Evolutionary conservation across 2,888 invertebrate species (phyloP), one percentile per base, ranked within the genome.

Genomic region (Nomada flava): DNA sequence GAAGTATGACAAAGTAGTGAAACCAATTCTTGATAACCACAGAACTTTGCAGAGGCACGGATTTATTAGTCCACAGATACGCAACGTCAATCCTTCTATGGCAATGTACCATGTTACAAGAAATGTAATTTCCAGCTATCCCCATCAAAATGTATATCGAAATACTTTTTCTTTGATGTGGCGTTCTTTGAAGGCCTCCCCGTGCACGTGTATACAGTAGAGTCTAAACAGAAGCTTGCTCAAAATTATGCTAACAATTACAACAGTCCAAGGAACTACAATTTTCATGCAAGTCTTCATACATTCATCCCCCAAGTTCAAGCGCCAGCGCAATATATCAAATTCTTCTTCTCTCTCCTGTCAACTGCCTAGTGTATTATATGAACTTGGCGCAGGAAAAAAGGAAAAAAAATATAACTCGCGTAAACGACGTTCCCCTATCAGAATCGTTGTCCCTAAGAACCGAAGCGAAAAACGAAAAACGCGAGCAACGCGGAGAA

Each of bases 391-490:
- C 42, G 26, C 53, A n/a, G 7, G 18, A 42, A 68, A 75, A 63
- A 50, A n/a, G 52, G 7, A 0, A 69, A 76, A 55, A 70, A 63
- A 72, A 50, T n/a, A 36, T 55, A 2, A n/a, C 50, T 67, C 62
- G 60, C 73, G 69, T 50, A 76, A 78, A 77, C 53, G 72, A 55
- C 59, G 53, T 69, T 77, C 68, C 62, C 29, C 57, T 65, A 67
- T 67, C 69, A 62, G 57, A 50, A 65, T 68, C 64, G 63, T 52
- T 64, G 76, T 72, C 57, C 74, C 69, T 36, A 50, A 53, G 69
- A 44, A 42, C 13, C 67, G 18, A 20, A 23, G 15, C 20, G n/a
- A 79, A 26, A 23, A 68, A 11, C 23, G 59, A 64, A 53, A 18
- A 42, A 60, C 4, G 26, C 9, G 36, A 10, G 36, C 26, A 23